Evolutionary conservation across 2,888 invertebrate species (phyloP).

Genomic region (Caenorhabditis sp.): DNA sequence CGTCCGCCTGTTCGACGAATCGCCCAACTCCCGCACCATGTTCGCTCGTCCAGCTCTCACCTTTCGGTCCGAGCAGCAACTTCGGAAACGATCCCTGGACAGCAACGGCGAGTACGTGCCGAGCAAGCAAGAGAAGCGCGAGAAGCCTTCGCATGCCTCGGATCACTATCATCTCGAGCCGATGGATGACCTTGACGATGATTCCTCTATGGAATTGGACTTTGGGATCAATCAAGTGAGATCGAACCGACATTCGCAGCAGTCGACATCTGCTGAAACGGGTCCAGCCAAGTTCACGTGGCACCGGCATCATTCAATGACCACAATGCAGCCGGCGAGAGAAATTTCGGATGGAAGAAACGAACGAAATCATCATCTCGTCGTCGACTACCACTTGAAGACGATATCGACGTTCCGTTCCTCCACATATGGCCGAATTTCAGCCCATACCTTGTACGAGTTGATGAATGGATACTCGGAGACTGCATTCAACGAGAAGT

Average conservation of each 20-base stretch:
- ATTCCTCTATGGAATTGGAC: not conserved
- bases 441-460: constrained; percentile 39
- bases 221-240: not conserved
- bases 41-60: constrained; percentile 21
- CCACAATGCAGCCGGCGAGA: not conserved
- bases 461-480: constrained; percentile 23
- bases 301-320: not conserved
- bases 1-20: constrained; percentile 32
- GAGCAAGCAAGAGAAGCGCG: not conserved
- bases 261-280: not conserved
- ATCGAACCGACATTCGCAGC: not conserved
- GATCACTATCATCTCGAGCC: constrained; percentile 24
- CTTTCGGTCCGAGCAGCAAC: not conserved
- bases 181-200: constrained; percentile 8
- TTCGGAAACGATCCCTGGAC: constrained; percentile 3
- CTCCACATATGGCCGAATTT: constrained; percentile 60
- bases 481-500: constrained; percentile 31
- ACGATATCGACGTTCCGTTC: constrained; percentile 27
- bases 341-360: not conserved
- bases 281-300: not conserved
- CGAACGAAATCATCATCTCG: not conserved
- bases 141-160: not conserved
- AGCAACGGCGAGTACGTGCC: not conserved
- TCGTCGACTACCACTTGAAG: constrained; percentile 46
- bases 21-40: constrained; percentile 23